Base-by-base conservation (phyloP, 2,797 vertebrate genomes). In the Chelonia mydas region DNA sequence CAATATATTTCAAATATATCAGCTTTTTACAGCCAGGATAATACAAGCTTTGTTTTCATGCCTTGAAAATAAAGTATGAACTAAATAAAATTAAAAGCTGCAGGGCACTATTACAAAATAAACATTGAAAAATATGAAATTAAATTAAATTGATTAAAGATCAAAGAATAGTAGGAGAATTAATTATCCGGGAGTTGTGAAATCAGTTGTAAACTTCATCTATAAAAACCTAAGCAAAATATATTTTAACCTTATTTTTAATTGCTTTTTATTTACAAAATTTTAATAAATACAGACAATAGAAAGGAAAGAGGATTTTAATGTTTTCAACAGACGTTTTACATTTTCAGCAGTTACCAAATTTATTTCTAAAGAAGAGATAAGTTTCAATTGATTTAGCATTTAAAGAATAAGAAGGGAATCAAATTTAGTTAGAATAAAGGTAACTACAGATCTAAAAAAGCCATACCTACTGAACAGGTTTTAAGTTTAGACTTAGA, bases 81-180 rank as follows among this genome's bases (percentile, higher is more conserved):
- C 51, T 84, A 72, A 94, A 84, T 93, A 95, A 97, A 98, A 59
- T 86, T 55, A 92, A 96, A 95, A 98, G 87, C 78, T 93, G 45
- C 50, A 94, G 92, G 85, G 47, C 19, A 61, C 8, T 95, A 93
- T 95, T 93, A 96, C 92, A 77, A 96, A 97, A 95, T 86, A 90
- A 97, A 95, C 84, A 81, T 9, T 92, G 79, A 92, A 54, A 89
- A 96, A 95, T 76, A 6, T 88, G 25, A 96, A 96, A 96, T 95
- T n/a, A n/a, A n/a, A n/a, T n/a, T n/a, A n/a, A n/a, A n/a, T 95
- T 97, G 93, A 95, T 97, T 97, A 95, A 96, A 93, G 91, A 97
- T 96, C 94, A 97, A 98, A 98, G 95, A 96, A 93, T 54, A 93
- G 45, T 82, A 84, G 72, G 61, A 61, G 95, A 97, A 96, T 95